A percentile compares a stretch with the other conserved stretches of the same genome.
Evolutionary conservation across 2,888 invertebrate species (phyloP).

Genomic region (Clunio marinus): DNA sequence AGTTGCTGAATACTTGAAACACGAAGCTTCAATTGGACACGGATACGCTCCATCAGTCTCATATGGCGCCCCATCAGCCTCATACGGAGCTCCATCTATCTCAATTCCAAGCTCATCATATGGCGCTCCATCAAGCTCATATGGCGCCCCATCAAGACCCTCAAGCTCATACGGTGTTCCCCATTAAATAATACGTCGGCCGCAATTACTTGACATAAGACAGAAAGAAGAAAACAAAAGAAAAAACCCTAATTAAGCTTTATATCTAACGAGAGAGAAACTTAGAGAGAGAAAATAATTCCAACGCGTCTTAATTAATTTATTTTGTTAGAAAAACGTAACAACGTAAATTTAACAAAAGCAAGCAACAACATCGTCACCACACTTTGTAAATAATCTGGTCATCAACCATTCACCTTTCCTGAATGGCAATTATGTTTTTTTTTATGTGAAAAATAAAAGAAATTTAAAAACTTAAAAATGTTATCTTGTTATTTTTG

Average conservation of each 20-base stretch:
- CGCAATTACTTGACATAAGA: too few relatives aligned
- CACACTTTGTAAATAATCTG: conserved; percentile 1
- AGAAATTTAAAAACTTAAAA: background rate
- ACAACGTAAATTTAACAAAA: background rate
- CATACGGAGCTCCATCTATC: conserved; percentile 40
- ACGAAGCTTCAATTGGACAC: conserved; percentile 53
- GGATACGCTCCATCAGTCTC: conserved; percentile 51
- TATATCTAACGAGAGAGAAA: background rate
- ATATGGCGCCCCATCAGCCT: conserved; percentile 57
- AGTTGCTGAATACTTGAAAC: conserved; percentile 66
- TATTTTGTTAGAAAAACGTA: too few relatives aligned
- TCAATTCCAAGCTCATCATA: conserved; percentile 36
- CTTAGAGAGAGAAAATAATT: too few relatives aligned
- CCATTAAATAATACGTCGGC: too few relatives aligned
- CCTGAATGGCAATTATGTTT: background rate
- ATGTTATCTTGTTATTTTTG: background rate
- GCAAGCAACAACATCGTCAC: background rate
- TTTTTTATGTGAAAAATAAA: background rate
- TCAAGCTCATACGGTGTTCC: background rate
- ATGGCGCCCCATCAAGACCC: conserved; percentile 23
- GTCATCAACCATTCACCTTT: background rate
- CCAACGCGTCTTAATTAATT: conserved; percentile 2
- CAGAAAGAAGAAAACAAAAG: background rate
- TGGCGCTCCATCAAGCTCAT: conserved; percentile 35
- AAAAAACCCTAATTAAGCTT: background rate